Evolutionary conservation across 2,888 invertebrate genomes (phyloP).

Genomic region (Agonum fuliginosum): DNA sequence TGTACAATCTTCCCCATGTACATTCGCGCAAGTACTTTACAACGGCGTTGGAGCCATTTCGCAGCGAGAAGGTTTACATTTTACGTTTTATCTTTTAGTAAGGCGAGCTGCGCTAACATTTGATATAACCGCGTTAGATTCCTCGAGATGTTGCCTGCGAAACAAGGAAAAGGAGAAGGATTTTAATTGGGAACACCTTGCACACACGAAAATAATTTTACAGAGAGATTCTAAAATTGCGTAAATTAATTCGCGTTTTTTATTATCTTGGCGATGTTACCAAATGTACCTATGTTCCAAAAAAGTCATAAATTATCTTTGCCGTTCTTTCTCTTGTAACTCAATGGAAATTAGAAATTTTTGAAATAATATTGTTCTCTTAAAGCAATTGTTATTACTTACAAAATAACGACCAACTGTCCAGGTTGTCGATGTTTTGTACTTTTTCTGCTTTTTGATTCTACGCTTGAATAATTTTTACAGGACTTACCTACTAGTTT

Average conservation of each 20-base stretch:
- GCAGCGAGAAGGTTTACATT: constrained; percentile 50
- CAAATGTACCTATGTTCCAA: no score
- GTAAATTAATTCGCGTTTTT: neutral
- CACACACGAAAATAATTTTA: neutral
- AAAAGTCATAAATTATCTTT: no score
- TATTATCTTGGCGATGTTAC: no score
- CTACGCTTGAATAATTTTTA: no score
- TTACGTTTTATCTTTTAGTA: constrained; percentile 52
- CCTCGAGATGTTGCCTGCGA: constrained; percentile 1
- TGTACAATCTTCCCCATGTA: constrained; percentile 31
- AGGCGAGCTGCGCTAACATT: constrained; percentile 4
- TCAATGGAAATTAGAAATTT: no score
- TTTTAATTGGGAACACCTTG: constrained; percentile 7
- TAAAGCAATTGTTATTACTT: no score
- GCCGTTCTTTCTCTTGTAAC: no score
- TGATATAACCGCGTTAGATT: constrained; percentile 52
- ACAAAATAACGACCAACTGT: no score
- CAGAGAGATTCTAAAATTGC: neutral
- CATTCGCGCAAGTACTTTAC: constrained; percentile 51
- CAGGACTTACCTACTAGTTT: no score
- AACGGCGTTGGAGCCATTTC: constrained; percentile 42
- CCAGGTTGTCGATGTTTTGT: no score
- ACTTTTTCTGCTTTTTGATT: no score
- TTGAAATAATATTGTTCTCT: no score
- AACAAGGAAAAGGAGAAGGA: neutral